Base-by-base conservation (phyloP, 2,888 invertebrate species). In the Abrostola triplasia region DNA sequence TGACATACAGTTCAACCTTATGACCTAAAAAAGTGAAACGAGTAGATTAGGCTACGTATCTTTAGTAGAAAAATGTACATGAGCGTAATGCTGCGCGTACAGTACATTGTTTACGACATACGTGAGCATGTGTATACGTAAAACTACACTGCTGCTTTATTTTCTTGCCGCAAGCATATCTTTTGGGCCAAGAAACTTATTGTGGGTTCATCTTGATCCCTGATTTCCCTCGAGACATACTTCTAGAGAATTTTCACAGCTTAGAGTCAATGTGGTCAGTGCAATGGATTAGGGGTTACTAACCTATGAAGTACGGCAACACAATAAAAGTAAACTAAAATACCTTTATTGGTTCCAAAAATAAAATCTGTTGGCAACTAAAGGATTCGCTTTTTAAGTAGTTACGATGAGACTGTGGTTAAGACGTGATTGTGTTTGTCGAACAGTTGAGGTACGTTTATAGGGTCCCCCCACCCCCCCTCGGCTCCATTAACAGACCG, bases 341-440 rank as follows among this genome's bases (percentile, higher is more conserved):
- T 36, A 47, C 41, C 11, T 42, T 9, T 54, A 65, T 65, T 58
- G 40, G 11, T 42, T 52, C 9, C 0, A 36, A 36, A 63, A 64
- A 52, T 58, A 56, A 59, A 73, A 76, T 70, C 64, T 36, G 44
- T 56, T 73, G 73, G 72, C 73, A 80, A 82, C 82, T 80, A 79
- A 73, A 58, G 68, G 70, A 72, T 77, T 78, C 59, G 70, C 59
- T 61, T 65, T 66, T 77, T 50, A 70, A 81, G 81, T 76, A 68
- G 67, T 71, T 62, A 36, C 40, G 70, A 73, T 74, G 75, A 80
- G 82, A 81, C 84, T 82, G 81, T 78, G 79, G 76, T 75, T 82
- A 74, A 80, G 82, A 67, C 78, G 83, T 86, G 82, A 86, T 86
- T 84, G 77, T 85, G 81, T 88, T 87, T 87, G 81, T 80, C 66